Conservation (phyloP, 2,797 vertebrate genomes). For the Pseudochirops cupreus region DNA sequence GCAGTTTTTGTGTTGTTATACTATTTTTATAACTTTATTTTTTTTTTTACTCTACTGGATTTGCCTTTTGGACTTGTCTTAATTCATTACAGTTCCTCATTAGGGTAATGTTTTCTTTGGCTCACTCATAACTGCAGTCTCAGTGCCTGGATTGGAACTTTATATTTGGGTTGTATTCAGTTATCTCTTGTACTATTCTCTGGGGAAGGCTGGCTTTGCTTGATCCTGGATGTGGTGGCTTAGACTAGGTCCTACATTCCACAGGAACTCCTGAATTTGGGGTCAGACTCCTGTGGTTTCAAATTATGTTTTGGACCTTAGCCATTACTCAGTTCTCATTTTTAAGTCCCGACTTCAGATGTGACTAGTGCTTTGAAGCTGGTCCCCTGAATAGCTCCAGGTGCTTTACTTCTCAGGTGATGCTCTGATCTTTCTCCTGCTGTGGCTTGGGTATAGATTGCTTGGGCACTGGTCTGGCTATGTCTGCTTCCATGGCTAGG, state of each 20-base stretch:
- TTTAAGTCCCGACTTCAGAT: neutral
- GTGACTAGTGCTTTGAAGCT: neutral
- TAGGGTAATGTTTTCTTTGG: neutral
- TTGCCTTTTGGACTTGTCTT: neutral
- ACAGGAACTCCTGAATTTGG: neutral
- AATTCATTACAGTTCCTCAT: neutral
- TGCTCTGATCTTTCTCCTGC: neutral
- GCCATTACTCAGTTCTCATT: neutral
- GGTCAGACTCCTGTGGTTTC: neutral
- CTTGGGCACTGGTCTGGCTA: neutral
- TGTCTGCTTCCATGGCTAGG: neutral
- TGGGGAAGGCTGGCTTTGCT: neutral
- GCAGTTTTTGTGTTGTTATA: neutral
- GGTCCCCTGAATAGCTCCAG: neutral
- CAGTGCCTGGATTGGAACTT: neutral
- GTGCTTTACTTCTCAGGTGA: neutral
- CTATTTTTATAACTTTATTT: neutral
- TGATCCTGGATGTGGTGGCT: neutral
- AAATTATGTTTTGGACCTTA: neutral
- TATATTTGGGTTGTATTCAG: neutral
- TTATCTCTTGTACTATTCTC: neutral
- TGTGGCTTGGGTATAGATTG: neutral
- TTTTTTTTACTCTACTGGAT: neutral
- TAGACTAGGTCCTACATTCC: neutral
- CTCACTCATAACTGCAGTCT: neutral